Base-by-base conservation (phyloP, 2,113 vertebrate species). In the Ophiodon elongatus region DNA sequence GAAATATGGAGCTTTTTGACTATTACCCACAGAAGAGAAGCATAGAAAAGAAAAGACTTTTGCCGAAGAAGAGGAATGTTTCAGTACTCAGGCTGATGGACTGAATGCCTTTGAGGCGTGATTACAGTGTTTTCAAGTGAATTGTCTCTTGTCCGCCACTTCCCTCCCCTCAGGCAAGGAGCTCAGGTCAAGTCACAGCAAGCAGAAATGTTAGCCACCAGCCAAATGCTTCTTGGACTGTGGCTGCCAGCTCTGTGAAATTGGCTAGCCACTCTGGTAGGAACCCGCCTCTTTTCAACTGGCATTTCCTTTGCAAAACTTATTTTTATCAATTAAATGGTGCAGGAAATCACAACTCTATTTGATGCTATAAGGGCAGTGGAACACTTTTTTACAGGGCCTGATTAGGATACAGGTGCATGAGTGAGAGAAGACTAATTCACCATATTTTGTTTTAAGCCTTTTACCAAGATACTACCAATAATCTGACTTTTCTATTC, bases 111-210 rank as follows among this genome's bases (percentile, higher is more conserved):
- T 52, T 74, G 79, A 86, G 86, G 74, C 70, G n/a, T 68, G 85
- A 88, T 91, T 88, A 89, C 67, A 65, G 71, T 76, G 88, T 73
- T 88, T 79, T 88, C 43, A 86, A 52, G 69, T 82, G 71, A 83
- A 85, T 68, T 82, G 88, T 86, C 81, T 90, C 76, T 80, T 79
- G 87, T 84, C 76, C 76, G 80, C 79, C 37, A 37, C 74, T 82
- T 87, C 78, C 85, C 77, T 79, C 69, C 85, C 78, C 35, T 25
- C 75, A 67, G 88, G 74, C 71, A 1, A 62, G 50, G 68, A 80
- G 76, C 76, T 88, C 77, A 77, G 86, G 89, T 89, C 89, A 71
- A 90, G 93, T 92, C 88, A 64, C 83, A 86, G 85, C 91, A 70
- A 64, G 91, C 52, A n/a, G 82, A 82, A 78, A 35, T 27, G 52